Base-by-base conservation (phyloP, 2,113 vertebrate species). In the Polypterus senegalus region DNA sequence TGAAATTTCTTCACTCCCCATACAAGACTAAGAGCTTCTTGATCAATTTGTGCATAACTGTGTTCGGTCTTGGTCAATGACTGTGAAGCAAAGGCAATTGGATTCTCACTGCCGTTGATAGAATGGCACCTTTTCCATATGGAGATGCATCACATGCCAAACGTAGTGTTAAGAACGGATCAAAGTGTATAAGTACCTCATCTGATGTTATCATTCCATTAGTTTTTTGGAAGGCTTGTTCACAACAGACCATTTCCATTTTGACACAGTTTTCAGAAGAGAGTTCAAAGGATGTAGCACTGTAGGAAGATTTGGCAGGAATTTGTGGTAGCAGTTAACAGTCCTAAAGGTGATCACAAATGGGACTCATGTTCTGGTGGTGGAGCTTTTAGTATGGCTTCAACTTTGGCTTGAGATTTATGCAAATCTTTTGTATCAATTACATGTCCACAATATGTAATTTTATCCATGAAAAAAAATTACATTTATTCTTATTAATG, bases 181-280 rank as follows among this genome's bases (percentile, higher is more conserved):
- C 27, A 58, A 60, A 63, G 9, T 65, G 53, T 9, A 61, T 65
- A 2, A 66, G 48, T 8, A 69, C 57, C 4, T 66, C 45, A 5
- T 65, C 61, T 53, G 49, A 65, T 4, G 62, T 63, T 3, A 65
- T 60, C n/a, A 67, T 6, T 48, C 44, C 6, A 44, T 62, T 66
- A 10, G 57, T 45, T 47, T 56, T 7, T 3, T 61, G 27, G 2
- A 81, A 79, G 81, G 27, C 27, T 27, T 27, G 27, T 27, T 27
- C 27, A 27, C 27, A 27, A 27, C 27, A 27, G 27, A 27, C 27
- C 27, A 27, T 27, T 27, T 27, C 27, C 27, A 27, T 27, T 27
- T 27, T 27, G 27, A 27, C 27, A 27, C 27, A 27, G 27, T 27
- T 27, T 27, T 27, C 27, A 27, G 27, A 27, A 27, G 27, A 27